Evolutionary conservation across 2,113 vertebrate genomes (phyloP), one percentile per base, ranked within the genome.

Genomic region (Oreocharis arfaki): DNA sequence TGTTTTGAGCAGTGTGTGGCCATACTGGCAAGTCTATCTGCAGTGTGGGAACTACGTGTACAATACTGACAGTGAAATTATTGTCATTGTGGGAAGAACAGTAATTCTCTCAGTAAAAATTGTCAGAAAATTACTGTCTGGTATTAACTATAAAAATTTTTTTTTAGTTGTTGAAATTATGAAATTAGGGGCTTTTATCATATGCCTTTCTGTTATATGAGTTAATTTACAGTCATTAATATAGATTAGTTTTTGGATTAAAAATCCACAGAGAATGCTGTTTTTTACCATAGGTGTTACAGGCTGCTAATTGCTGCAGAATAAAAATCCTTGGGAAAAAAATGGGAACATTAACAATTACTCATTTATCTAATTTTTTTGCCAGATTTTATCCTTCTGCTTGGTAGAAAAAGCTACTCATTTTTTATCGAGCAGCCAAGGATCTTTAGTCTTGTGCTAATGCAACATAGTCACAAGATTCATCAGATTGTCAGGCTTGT

Each of bases 341-440:
- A 94, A 75, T 7, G 20, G 46, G 44, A 77, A 69, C 16, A n/a
- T 56, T 75, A 46, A 24, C 32, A 96, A 59, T 80, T 64, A 53
- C 27, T 63, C 7, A 57, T 91, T 93, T 89, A 53, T 79, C 32
- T 73, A 14, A 5, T 73, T 92, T 92, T 92, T 89, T 82, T 53
- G 10, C 67, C 33, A 85, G 78, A 59, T 85, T 96, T 93, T 65
- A 53, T 78, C 49, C 52, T 86, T 87, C 83, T 85, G 65, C 77
- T 93, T 89, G 60, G 42, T 70, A 95, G 70, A 74, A 88, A 89
- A 26, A 93, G 59, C 84, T 97, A 96, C 95, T 90, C 16, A 93
- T 94, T 97, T 98, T 97, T 97, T 95, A 96, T 96, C 82, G 90
- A 73, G 64, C 49, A 97, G 95, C 93, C 92, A 92, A 89, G 41